A percentile compares a stretch with the other conserved stretches of the same genome.
Conservation (phyloP, 2,113 vertebrate species). For the Chrysochloris asiatica region DNA sequence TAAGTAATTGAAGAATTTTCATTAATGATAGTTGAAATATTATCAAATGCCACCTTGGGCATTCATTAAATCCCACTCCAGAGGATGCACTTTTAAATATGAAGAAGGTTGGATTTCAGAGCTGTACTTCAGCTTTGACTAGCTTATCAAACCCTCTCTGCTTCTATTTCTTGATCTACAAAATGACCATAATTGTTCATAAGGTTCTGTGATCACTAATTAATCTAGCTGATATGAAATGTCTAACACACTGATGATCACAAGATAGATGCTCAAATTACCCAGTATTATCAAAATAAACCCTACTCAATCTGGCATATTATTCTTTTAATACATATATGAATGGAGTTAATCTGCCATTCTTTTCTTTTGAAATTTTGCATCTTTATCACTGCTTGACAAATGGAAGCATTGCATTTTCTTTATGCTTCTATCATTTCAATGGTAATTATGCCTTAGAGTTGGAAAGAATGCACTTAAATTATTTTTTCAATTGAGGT, state of each 20-base stretch:
- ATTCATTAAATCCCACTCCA: not conserved
- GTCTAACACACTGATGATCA: not conserved
- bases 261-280: not conserved
- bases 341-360: not conserved
- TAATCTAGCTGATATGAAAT: not conserved
- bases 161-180: conserved; percentile 9
- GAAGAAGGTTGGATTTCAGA: not conserved
- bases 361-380: conserved; percentile 32
- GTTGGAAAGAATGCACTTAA: not conserved
- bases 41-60: conserved; percentile 12
- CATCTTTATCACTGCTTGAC: not conserved
- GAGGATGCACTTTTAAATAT: not conserved
- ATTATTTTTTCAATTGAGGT: conserved; percentile 1
- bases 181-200: not conserved
- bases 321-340: not conserved
- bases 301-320: not conserved
- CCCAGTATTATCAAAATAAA: conserved; percentile 46
- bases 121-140: not conserved
- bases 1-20: conserved; percentile 36
- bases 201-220: conserved; percentile 26
- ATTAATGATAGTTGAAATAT: not conserved
- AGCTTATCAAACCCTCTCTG: not conserved
- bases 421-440: conserved; percentile 10
- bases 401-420: conserved; percentile 1
- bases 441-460: conserved; percentile 23